These are phyloP conservation scores for Hydropsyche betteni DNA, from an alignment of 2,888 invertebrate genomes.

Conservation along the genomic window DNA sequence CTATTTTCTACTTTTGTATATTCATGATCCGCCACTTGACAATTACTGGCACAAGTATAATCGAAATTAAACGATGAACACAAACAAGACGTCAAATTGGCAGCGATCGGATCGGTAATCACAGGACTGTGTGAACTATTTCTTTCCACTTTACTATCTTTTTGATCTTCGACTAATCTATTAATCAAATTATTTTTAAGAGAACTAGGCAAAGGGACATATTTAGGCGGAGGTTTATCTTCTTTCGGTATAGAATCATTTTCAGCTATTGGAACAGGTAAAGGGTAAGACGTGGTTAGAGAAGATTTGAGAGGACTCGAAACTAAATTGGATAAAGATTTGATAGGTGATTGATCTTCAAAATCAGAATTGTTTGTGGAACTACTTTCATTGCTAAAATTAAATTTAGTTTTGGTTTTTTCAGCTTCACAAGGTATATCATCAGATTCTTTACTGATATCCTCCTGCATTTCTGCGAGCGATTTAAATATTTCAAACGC, in stretches of 20 bases:
- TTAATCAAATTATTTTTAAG: slow-evolving; percentile 49
- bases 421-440: slow-evolving; percentile 33
- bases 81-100: slow-evolving; percentile 61
- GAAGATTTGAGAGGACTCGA: slow-evolving; percentile 65
- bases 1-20: slow-evolving; percentile 41
- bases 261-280: slow-evolving; percentile 53
- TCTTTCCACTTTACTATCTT: slow-evolving; percentile 26
- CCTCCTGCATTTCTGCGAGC: slow-evolving; percentile 58
- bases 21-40: slow-evolving; percentile 34
- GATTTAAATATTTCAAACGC: slow-evolving; percentile 63
- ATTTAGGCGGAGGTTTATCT: slow-evolving; percentile 46
- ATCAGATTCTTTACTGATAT: slow-evolving; percentile 45
- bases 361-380: slow-evolving; percentile 57
- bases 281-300: slow-evolving; percentile 55
- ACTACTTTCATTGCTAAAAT: slow-evolving; percentile 55
- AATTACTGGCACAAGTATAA: slow-evolving; percentile 46
- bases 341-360: slow-evolving; percentile 68
- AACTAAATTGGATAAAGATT: slow-evolving; percentile 71
- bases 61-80: slow-evolving; percentile 57
- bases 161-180: slow-evolving; percentile 43
- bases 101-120: slow-evolving; percentile 58
- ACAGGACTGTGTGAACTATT: slow-evolving; percentile 36
- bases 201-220: slow-evolving; percentile 50
- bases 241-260: slow-evolving; percentile 36
- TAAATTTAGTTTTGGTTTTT: slow-evolving; percentile 55